Base-by-base conservation (phyloP, 1,140 invertebrate species). In the Pseudomyrmex gracilis region DNA sequence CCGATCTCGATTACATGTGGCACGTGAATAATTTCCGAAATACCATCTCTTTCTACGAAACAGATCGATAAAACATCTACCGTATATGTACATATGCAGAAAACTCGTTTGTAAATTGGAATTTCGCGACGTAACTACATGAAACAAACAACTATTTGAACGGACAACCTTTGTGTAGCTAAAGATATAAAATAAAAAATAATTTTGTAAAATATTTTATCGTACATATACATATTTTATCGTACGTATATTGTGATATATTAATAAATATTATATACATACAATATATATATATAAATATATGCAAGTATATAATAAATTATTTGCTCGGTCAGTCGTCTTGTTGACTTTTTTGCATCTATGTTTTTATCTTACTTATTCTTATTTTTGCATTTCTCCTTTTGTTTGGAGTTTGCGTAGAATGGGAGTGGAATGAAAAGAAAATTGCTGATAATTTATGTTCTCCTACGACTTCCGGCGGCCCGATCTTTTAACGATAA, bases 391-490 rank as follows among this genome's bases (percentile, higher is more conserved):
- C 53, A 22, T 51, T 58, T 58, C 70, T 71, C 61, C 34, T n/a
- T 53, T 57, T 68, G 45, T 64, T 76, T 85, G 70, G 78, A 85
- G 76, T 60, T 51, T 20, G n/a, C 24, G 45, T 49, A 47, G n/a
- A n/a, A n/a, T n/a, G n/a, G n/a, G n/a, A n/a, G 49, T 45, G 49
- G n/a, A 74, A 43, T 47, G 58, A 2, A 53, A 17, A 34, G 17
- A 15, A 17, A 17, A 13, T 12, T 57, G 58, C 17, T 17, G 22
- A 10, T 64, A 64, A 64, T 51, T 5, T 45, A 49, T 58, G 58
- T 63, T 83, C 60, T 61, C 71, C 47, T 58, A 63, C 57, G 85
- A 85, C 73, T 82, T 82, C 76, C 43, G 43, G 34, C 57, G 51
- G 58, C 85, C 70, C 49, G 73, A 55, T 47, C 45, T n/a, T 47